Evolutionary conservation across 1,140 invertebrate genomes (phyloP), one percentile per base, ranked within the genome.

Genomic region (Agrypnia vestita): DNA sequence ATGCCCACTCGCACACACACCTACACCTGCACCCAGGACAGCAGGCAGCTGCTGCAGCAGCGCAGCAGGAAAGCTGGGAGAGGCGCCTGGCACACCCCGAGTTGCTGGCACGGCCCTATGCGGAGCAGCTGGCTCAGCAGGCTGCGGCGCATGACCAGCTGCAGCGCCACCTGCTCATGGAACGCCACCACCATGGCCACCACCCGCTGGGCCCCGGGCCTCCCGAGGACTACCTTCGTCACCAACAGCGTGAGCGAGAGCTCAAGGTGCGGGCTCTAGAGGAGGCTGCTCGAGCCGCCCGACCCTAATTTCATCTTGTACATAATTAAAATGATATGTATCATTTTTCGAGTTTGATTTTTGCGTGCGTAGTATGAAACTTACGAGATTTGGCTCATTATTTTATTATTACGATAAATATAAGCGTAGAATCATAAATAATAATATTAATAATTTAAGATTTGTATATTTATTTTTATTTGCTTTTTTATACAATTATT

Each of bases 1-100:
- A 92, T 84, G 91, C 95, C 84, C 96, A 97, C 90, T 95, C 96
- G 84, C 96, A 97, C 91, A 95, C 95, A 84, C 96, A 96, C 91
- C 93, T 96, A 86, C 96, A 97, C 90, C 92, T 96, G 86, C 95
- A 96, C 90, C 94, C 94, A 84, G 94, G 94, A 86, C 94, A 94
- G 89, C 94, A 96, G 87, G 93, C 92, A 85, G 92, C 91, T 84
- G 89, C 90, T 82, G 93, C 93, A 86, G 94, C 93, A 80, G 94
- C 93, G 80, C 92, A 93, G 87, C 92, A 93, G 86, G 93, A 93
- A 84, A 86, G 71, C 84, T 89, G 78, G 86, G 85, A 51, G 87
- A 84, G 88, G 87, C 88, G 81, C 87, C 87, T 80, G 81, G 87
- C 88, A 86, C 93, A 95, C 84, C 92, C 93, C 0, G 94, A 96